Evolutionary conservation across 2,113 vertebrate species (phyloP).

Genomic region (Hyperopisus bebe): DNA sequence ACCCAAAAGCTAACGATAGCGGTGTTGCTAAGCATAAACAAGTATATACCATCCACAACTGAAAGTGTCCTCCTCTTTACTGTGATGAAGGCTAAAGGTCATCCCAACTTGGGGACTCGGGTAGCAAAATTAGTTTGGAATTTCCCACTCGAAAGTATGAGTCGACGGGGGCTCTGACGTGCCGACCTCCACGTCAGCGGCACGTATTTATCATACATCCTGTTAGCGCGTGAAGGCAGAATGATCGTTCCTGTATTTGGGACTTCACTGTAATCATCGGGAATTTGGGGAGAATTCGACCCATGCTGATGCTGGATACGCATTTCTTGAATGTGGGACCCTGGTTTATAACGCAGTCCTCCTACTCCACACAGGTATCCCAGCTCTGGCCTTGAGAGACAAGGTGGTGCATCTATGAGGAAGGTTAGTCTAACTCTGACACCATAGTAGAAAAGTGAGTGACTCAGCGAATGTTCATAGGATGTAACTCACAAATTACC

Average conservation of each 20-base stretch:
- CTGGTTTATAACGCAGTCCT: neutral
- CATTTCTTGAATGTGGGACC: neutral
- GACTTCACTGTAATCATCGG: neutral
- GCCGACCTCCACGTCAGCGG: neutral
- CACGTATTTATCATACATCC: neutral
- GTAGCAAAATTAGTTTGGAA: neutral
- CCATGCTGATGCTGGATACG: too few relatives aligned
- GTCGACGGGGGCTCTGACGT: neutral
- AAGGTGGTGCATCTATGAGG: conserved; percentile 74
- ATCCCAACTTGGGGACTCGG: neutral
- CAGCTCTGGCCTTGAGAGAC: conserved; percentile 68
- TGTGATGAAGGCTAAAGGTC: neutral
- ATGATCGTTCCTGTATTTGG: neutral
- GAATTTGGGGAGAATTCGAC: neutral
- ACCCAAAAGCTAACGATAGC: too few relatives aligned
- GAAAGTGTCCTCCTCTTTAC: neutral
- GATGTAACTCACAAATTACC: neutral
- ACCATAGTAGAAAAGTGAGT: neutral
- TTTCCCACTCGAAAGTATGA: neutral
- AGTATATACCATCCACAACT: neutral
- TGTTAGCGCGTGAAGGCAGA: neutral
- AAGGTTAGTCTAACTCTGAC: conserved; percentile 59
- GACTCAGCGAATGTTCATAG: neutral
- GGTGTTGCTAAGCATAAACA: neutral
- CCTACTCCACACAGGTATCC: conserved; percentile 60